Conservation (phyloP, 1,140 invertebrate species). For the Drosophila mojavensis region DNA sequence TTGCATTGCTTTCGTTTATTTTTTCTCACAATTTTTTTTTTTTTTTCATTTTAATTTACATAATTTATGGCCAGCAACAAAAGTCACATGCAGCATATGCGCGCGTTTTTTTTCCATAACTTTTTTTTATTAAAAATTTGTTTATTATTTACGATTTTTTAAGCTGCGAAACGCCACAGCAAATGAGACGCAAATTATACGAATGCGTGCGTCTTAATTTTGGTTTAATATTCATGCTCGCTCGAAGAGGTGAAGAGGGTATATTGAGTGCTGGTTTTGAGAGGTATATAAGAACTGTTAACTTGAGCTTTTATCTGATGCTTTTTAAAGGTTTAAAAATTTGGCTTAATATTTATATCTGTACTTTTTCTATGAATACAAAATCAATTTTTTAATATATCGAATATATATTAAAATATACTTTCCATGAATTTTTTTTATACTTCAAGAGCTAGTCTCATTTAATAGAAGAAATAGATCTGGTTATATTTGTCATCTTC, state of each 20-base stretch:
- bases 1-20: slow-evolving; percentile 34
- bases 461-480: too few species aligned
- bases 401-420: too few species aligned
- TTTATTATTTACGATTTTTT: slow-evolving; percentile 75
- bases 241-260: neutral
- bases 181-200: slow-evolving; percentile 68
- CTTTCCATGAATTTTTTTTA: too few species aligned
- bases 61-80: slow-evolving; percentile 78
- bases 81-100: slow-evolving; percentile 77
- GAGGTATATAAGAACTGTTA: too few species aligned
- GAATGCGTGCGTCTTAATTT: slow-evolving; percentile 17
- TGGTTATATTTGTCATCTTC: too few species aligned
- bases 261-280: neutral
- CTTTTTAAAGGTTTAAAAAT: too few species aligned
- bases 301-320: too few species aligned
- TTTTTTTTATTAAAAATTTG: slow-evolving; percentile 72
- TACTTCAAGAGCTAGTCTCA: too few species aligned
- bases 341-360: too few species aligned
- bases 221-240: neutral
- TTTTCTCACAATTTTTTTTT: slow-evolving; percentile 39
- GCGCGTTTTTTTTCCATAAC: slow-evolving; percentile 31
- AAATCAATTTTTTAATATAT: too few species aligned
- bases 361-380: too few species aligned
- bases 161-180: slow-evolving; percentile 31
- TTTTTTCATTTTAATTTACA: slow-evolving; percentile 70